phyloP scores from a whole-genome alignment of 2,797 vertebrate genomes.

The Sebastes jordani region DNA sequence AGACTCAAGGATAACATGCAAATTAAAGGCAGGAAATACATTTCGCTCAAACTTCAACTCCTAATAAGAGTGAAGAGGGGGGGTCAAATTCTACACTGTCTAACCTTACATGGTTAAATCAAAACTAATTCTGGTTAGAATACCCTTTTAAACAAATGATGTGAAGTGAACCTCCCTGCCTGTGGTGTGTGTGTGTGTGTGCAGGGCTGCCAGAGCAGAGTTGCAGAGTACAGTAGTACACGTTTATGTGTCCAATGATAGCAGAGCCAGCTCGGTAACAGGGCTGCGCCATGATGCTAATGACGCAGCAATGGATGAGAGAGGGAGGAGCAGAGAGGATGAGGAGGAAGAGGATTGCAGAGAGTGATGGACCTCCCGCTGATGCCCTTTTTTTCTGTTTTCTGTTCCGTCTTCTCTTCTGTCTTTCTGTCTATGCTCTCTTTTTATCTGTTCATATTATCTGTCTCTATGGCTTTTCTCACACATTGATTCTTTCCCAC shows the following conservation, averaged over 20 bases:
- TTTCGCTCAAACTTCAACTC: background rate
- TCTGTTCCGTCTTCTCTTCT: background rate
- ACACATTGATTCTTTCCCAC: background rate
- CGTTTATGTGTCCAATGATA: background rate
- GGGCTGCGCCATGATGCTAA: conserved; percentile 34
- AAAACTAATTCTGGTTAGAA: background rate
- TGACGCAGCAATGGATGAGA: conserved; percentile 19
- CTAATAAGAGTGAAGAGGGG: background rate
- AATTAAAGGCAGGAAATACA: background rate
- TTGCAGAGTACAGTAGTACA: background rate
- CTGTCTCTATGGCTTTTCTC: background rate
- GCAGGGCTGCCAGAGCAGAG: background rate
- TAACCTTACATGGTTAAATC: background rate
- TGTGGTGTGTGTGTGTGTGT: background rate
- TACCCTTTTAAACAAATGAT: background rate
- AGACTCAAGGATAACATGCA: no score
- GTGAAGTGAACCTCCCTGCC: background rate
- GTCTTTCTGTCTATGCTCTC: background rate
- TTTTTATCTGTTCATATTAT: background rate
- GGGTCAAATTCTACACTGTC: background rate
- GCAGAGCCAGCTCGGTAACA: conserved; percentile 22
- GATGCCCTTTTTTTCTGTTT: background rate
- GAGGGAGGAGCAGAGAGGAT: background rate
- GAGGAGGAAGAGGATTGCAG: background rate
- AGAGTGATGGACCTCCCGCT: conserved; percentile 15